A percentile compares a stretch with the other conserved stretches of the same genome.
Evolutionary conservation across 1,140 invertebrate genomes (phyloP).

Genomic region (Drosophila watanabei): DNA sequence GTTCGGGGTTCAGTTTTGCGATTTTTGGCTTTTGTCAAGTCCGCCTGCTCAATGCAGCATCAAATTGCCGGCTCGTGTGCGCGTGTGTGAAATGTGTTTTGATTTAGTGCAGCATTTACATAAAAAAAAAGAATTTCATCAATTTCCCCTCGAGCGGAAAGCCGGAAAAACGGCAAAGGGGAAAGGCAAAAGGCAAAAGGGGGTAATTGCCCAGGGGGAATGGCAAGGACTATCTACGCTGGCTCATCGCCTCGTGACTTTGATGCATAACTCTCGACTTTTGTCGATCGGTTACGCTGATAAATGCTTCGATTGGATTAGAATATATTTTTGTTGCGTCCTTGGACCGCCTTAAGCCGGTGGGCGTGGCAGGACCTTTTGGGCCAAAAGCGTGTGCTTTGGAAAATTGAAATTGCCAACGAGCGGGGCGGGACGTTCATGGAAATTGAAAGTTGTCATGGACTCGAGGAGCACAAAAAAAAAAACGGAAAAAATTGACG

Average conservation of each 20-base stretch:
- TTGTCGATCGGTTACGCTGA: constrained; percentile 76
- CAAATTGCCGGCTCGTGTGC: constrained; percentile 76
- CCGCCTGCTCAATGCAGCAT: constrained; percentile 64
- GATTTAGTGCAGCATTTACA: constrained; percentile 82
- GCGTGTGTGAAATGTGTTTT: constrained; percentile 58
- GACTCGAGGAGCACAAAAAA: constrained; percentile 32
- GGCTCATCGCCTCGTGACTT: constrained; percentile 69
- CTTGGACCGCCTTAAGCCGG: constrained; percentile 53
- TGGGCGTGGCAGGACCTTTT: constrained; percentile 63
- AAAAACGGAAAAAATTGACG: constrained; percentile 5
- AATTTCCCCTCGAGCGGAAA: constrained; percentile 53
- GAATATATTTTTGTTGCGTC: constrained; percentile 51
- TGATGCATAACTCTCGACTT: constrained; percentile 82
- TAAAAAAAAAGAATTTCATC: constrained; percentile 65
- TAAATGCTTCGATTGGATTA: constrained; percentile 81
- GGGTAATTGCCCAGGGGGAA: constrained; percentile 55
- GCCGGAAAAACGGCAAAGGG: constrained; percentile 27
- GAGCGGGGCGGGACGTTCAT: constrained; percentile 34
- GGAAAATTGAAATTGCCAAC: constrained; percentile 71
- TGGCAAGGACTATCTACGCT: constrained; percentile 54
- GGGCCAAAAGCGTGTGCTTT: constrained; percentile 38
- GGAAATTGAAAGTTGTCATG: constrained; percentile 80
- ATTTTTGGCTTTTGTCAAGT: constrained; percentile 71
- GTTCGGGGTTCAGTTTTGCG: constrained; percentile 21
- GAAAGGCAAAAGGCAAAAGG: constrained; percentile 8